Evolutionary conservation across 2,113 vertebrate species (phyloP).

Genomic region (Takifugu bimaculatus): DNA sequence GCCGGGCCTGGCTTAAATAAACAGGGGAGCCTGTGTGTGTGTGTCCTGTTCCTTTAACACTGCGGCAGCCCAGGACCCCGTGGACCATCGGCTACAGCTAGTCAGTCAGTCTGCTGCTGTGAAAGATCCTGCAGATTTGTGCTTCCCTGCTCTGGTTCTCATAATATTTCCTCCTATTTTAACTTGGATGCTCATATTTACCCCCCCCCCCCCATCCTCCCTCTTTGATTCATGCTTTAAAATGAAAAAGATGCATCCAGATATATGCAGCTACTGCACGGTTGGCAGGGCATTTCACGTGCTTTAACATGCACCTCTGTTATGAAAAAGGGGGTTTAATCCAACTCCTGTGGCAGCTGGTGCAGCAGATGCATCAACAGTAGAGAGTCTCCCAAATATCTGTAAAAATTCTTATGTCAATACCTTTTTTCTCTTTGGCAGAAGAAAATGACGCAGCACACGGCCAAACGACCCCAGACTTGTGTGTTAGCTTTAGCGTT

Average conservation of each 20-base stretch:
- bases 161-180: slow-evolving; percentile 32
- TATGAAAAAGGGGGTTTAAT: slow-evolving; percentile 42
- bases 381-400: slow-evolving; percentile 31
- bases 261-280: slow-evolving; percentile 66
- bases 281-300: slow-evolving; percentile 60
- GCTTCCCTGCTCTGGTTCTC: slow-evolving; percentile 14
- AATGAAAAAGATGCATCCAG: slow-evolving; percentile 42
- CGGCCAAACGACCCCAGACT: slow-evolving; percentile 18
- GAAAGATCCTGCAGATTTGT: slow-evolving; percentile 44
- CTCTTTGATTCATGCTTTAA: slow-evolving; percentile 58
- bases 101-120: slow-evolving; percentile 41
- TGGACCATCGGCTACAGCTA: slow-evolving; percentile 41
- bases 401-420: slow-evolving; percentile 19
- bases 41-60: slow-evolving; percentile 49
- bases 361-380: slow-evolving; percentile 44
- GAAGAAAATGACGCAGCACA: slow-evolving; percentile 2
- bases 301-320: slow-evolving; percentile 30
- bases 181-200: slow-evolving; percentile 41
- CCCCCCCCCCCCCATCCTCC: slow-evolving; percentile 11
- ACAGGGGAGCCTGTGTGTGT: slow-evolving; percentile 33
- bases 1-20: slow-evolving; percentile 41
- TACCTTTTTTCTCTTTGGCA: slow-evolving; percentile 3
- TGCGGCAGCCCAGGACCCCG: slow-evolving; percentile 61
- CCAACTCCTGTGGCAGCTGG: slow-evolving; percentile 40
- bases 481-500: slow-evolving; percentile 47